A percentile compares a stretch with the other conserved stretches of the same genome.
These are phyloP conservation scores for Drosophila mulleri DNA, from an alignment of 2,888 invertebrate species.

Conservation along the genomic window DNA sequence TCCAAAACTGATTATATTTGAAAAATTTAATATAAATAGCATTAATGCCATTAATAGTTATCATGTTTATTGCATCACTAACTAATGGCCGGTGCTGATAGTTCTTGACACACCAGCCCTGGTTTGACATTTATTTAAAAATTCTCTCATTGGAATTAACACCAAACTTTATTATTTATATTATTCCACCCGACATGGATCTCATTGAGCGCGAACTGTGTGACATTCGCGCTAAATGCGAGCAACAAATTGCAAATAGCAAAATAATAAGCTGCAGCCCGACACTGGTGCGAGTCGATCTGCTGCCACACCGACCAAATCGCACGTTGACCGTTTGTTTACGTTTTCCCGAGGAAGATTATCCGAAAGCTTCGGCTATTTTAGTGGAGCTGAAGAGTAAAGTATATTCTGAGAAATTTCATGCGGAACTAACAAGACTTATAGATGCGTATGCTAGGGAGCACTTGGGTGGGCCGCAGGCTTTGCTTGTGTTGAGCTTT, in stretches of 20 bases:
- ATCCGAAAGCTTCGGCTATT: conserved; percentile 87
- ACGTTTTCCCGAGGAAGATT: conserved; percentile 87
- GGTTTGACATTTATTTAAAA: conserved; percentile 25
- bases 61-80: not conserved
- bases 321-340: conserved; percentile 88
- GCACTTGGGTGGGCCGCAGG: conserved; percentile 87
- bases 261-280: conserved; percentile 89
- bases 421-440: conserved; percentile 86
- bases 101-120: conserved; percentile 1
- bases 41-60: not conserved
- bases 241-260: conserved; percentile 87
- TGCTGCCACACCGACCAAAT: conserved; percentile 86
- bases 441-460: conserved; percentile 88
- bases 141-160: conserved; percentile 10
- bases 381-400: conserved; percentile 90
- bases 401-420: conserved; percentile 88
- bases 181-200: conserved; percentile 85
- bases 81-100: conserved; percentile 6
- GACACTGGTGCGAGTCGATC: conserved; percentile 89
- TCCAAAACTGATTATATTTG: too few species aligned
- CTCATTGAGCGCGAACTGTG: conserved; percentile 88
- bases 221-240: conserved; percentile 88
- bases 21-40: not conserved
- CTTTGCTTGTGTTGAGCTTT: conserved; percentile 87
- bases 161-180: conserved; percentile 9